Evolutionary conservation across 2,113 vertebrate genomes (phyloP).

Genomic region (Acrocephalus kingi): DNA sequence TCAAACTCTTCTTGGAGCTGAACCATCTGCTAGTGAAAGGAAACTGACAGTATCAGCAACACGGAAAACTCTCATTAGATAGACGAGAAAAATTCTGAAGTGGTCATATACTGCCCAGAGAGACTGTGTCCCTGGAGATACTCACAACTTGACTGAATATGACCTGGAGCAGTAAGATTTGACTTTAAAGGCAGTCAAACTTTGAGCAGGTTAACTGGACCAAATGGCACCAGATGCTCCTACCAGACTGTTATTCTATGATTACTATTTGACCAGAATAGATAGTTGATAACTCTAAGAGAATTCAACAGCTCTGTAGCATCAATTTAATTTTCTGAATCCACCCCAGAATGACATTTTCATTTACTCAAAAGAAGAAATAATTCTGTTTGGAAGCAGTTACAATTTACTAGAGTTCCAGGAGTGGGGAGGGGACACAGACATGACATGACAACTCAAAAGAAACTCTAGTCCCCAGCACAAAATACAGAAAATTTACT

Average conservation of each 20-base stretch:
- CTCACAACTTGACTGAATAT: not conserved
- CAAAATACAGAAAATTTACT: not conserved
- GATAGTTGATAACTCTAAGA: not conserved
- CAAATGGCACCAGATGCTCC: not conserved
- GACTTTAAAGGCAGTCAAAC: not conserved
- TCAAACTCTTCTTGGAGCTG: not conserved
- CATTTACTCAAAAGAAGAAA: not conserved
- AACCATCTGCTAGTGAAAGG: not conserved
- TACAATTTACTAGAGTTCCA: not conserved
- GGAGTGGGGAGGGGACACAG: not conserved
- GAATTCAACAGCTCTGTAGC: not conserved
- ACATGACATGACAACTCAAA: not conserved
- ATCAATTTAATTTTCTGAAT: not conserved
- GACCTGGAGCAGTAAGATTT: not conserved
- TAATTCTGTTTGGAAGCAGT: not conserved
- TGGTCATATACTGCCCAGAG: not conserved
- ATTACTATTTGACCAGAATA: not conserved
- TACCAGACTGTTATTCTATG: not conserved
- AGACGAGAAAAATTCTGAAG: not conserved
- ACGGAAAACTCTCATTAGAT: not conserved
- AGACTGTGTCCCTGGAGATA: not conserved
- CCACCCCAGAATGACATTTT: not conserved
- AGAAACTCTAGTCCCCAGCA: not conserved
- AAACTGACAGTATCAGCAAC: not conserved
- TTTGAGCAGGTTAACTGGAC: not conserved